Evolutionary conservation across 1,140 invertebrate species (phyloP).

Genomic region (Ectropis grisescens): DNA sequence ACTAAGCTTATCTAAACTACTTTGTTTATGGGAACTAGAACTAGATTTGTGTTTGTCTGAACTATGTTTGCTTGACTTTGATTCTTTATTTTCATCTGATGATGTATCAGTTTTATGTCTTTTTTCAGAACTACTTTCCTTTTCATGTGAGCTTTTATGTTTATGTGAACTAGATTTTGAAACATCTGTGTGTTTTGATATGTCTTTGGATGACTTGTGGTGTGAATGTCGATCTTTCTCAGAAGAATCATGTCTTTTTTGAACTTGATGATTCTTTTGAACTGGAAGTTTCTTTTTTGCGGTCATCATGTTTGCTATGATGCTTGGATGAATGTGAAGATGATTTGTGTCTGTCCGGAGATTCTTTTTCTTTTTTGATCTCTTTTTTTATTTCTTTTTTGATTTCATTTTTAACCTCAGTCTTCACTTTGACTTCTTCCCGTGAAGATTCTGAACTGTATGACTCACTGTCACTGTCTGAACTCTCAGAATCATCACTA

Average conservation of each 20-base stretch:
- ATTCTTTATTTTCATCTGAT: constrained; percentile 27
- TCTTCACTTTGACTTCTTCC: constrained; percentile 25
- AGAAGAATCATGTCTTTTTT: too few relatives aligned
- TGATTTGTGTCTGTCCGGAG: constrained; percentile 17
- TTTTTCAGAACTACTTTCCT: constrained; percentile 20
- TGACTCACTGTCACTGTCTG: constrained; percentile 44
- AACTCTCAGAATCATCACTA: constrained; percentile 31
- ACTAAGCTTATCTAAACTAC: constrained; percentile 8
- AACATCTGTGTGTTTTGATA: constrained; percentile 26
- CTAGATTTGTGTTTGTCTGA: constrained; percentile 12
- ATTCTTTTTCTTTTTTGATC: constrained; percentile 23
- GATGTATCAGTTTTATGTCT: constrained; percentile 26
- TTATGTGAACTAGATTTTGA: constrained; percentile 17
- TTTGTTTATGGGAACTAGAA: constrained; percentile 25
- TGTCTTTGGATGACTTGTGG: constrained; percentile 16
- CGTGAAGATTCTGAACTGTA: constrained; percentile 34
- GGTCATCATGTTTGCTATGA: constrained; percentile 17
- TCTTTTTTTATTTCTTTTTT: constrained; percentile 22
- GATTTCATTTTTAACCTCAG: constrained; percentile 30
- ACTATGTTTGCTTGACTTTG: constrained; percentile 21
- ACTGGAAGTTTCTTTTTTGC: constrained; percentile 31
- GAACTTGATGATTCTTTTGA: constrained; percentile 26
- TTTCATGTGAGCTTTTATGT: constrained; percentile 27
- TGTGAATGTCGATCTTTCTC: too few relatives aligned
- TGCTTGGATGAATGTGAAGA: constrained; percentile 32